Percentiles rank a stretch among this genome's conserved stretches.
Evolutionary conservation across 2,888 invertebrate species (phyloP).

Genomic region (Ectemnius lituratus): DNA sequence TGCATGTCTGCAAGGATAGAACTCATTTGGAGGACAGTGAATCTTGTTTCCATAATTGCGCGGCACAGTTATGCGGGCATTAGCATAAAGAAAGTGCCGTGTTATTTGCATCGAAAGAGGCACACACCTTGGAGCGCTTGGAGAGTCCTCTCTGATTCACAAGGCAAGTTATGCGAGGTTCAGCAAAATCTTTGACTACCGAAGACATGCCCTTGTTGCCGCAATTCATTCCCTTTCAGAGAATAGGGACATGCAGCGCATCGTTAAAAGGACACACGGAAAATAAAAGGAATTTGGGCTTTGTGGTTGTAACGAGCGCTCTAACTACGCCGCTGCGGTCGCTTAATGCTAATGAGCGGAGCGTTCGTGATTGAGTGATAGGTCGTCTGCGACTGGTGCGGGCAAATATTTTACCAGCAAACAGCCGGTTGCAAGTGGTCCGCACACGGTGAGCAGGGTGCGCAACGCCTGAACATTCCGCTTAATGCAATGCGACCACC

Average conservation of each 20-base stretch:
- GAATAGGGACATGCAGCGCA: background rate
- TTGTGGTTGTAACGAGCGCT: too few species aligned
- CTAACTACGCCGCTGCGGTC: background rate
- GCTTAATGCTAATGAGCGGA: background rate
- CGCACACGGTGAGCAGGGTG: background rate
- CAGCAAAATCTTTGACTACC: slow-evolving; percentile 31
- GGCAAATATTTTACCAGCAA: slow-evolving; percentile 33
- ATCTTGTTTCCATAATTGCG: slow-evolving; percentile 10
- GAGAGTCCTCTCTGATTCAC: slow-evolving; percentile 39
- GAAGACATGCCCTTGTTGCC: background rate
- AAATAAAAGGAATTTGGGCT: background rate
- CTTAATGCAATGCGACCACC: slow-evolving; percentile 38
- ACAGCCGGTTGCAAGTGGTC: background rate
- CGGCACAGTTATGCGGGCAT: slow-evolving; percentile 21
- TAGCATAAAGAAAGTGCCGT: slow-evolving; percentile 23
- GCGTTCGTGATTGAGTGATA: background rate
- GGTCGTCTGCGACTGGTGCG: slow-evolving; percentile 1
- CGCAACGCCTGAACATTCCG: slow-evolving; percentile 5
- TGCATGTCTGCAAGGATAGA: background rate
- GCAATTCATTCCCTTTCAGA: too few species aligned
- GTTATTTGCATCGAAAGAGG: slow-evolving; percentile 33
- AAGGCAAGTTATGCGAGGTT: slow-evolving; percentile 39
- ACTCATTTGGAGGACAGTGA: background rate
- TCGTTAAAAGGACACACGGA: background rate
- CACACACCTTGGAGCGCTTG: slow-evolving; percentile 22